Conservation (phyloP, 2,113 vertebrate species). For the Physeter macrocephalus region DNA sequence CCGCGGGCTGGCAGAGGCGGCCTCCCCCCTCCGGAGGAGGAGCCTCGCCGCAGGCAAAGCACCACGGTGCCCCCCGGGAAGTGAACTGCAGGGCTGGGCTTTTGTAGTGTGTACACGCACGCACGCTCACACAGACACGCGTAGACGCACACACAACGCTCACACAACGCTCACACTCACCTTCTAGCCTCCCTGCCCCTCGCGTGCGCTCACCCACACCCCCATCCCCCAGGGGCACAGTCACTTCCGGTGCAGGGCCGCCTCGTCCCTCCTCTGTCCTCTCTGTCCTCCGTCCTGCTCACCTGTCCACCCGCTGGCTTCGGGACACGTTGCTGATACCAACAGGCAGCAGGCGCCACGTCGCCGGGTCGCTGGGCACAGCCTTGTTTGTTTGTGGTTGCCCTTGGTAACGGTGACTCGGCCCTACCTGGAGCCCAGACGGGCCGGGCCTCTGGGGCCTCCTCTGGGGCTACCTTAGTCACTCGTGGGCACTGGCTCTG, state of each 20-base stretch:
- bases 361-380: not conserved
- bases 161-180: too few species aligned
- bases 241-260: not conserved
- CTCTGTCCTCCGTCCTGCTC: not conserved
- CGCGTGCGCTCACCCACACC: not conserved
- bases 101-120: not conserved
- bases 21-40: not conserved
- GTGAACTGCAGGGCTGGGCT: not conserved
- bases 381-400: constrained; percentile 62
- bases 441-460: not conserved
- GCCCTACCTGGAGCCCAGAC: not conserved
- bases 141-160: too few species aligned
- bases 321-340: not conserved
- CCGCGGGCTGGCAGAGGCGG: accelerated
- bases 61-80: accelerated
- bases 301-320: not conserved
- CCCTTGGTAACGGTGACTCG: constrained; percentile 22
- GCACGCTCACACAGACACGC: not conserved
- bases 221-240: not conserved
- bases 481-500: not conserved
- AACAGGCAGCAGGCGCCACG: not conserved
- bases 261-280: not conserved
- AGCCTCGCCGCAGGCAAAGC: not conserved
- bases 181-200: too few species aligned
- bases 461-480: not conserved